These are phyloP conservation scores for Catocala sponsa DNA, from an alignment of 2,888 invertebrate species.

Conservation along the genomic window DNA sequence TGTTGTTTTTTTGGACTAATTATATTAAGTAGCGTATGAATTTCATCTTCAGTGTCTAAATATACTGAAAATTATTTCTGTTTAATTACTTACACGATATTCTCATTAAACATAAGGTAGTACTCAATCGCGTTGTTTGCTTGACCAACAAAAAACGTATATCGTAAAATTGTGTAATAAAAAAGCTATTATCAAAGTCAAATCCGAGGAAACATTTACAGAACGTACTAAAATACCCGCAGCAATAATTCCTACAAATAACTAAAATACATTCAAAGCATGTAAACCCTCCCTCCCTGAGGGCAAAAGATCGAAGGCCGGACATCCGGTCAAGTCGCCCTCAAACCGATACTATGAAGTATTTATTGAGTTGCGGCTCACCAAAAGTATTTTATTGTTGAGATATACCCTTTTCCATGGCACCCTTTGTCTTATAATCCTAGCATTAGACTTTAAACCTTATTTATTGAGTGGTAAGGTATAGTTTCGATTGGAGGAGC, in stretches of 20 bases:
- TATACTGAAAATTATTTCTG: too few species aligned
- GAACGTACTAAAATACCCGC: constrained; percentile 42
- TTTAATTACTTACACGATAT: too few species aligned
- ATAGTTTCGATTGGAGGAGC: constrained; percentile 36
- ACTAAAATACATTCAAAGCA: constrained; percentile 67
- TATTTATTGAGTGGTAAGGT: constrained; percentile 40
- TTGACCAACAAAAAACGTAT: not conserved
- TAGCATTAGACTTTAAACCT: constrained; percentile 44
- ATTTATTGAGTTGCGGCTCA: constrained; percentile 87
- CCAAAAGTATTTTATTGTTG: constrained; percentile 85
- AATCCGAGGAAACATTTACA: constrained; percentile 36
- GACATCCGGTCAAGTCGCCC: constrained; percentile 82
- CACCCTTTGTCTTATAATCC: constrained; percentile 55
- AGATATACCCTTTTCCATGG: constrained; percentile 74
- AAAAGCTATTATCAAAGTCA: constrained; percentile 1
- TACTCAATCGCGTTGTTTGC: too few species aligned
- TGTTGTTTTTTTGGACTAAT: not conserved
- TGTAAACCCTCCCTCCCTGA: constrained; percentile 67
- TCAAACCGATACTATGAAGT: constrained; percentile 86
- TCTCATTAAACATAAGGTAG: too few species aligned
- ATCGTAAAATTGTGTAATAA: too few species aligned
- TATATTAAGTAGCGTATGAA: too few species aligned
- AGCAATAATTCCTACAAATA: constrained; percentile 62
- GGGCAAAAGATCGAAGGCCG: constrained; percentile 84
- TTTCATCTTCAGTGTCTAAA: too few species aligned